These are phyloP conservation scores for Thereva nobilitata DNA, from an alignment of 2,888 invertebrate species.

Conservation along the genomic window DNA sequence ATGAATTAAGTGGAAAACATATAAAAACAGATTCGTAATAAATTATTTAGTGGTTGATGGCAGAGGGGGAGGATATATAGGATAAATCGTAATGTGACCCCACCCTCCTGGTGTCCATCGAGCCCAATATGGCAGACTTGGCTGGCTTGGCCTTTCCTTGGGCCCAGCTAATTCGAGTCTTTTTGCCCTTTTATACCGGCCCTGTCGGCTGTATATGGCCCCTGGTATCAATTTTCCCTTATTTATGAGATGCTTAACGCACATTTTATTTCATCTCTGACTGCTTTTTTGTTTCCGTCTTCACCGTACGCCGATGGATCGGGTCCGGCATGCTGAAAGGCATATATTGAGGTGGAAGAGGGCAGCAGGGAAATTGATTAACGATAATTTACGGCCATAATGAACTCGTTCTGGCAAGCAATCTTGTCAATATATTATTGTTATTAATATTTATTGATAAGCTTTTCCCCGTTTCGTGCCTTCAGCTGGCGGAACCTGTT, in stretches of 20 bases:
- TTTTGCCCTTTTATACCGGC: conserved; percentile 21
- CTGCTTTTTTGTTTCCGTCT: conserved; percentile 16
- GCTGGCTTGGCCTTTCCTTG: conserved; percentile 10
- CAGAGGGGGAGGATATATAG: conserved; percentile 12
- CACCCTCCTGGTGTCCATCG: conserved; percentile 28
- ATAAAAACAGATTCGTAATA: conserved; percentile 4
- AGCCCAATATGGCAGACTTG: conserved; percentile 29
- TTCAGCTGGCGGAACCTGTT: conserved; percentile 16
- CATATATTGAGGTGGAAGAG: conserved; percentile 2
- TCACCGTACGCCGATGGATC: neutral
- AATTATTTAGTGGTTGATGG: conserved; percentile 30
- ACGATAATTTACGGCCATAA: conserved; percentile 39
- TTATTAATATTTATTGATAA: conserved; percentile 39
- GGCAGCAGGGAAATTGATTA: conserved; percentile 35
- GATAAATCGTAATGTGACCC: conserved; percentile 23
- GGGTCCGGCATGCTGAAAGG: conserved; percentile 20
- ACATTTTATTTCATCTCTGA: conserved; percentile 34
- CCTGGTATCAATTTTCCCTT: conserved; percentile 28
- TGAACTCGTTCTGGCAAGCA: conserved; percentile 38
- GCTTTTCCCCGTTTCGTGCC: conserved; percentile 14
- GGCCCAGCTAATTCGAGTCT: conserved; percentile 27
- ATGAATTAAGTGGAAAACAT: no score
- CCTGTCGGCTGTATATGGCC: conserved; percentile 16
- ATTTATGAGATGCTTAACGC: conserved; percentile 35
- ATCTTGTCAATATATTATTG: conserved; percentile 40